Percentiles rank a stretch among this genome's conserved stretches.
Evolutionary conservation across 2,888 invertebrate genomes (phyloP).

Genomic region (Pimpla rufipes): DNA sequence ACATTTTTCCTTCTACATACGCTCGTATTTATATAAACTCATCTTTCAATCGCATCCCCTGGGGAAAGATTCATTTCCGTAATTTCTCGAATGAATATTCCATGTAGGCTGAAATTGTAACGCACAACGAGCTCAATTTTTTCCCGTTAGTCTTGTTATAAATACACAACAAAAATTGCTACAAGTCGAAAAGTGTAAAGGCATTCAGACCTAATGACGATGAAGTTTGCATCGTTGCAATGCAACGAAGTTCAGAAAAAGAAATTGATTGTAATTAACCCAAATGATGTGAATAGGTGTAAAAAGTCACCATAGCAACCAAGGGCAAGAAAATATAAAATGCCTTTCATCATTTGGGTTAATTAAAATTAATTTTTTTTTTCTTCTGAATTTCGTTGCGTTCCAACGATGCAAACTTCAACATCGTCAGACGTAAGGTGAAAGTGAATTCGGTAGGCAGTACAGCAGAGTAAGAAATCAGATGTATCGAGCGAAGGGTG

Average conservation of each 20-base stretch:
- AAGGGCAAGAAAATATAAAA: too few relatives aligned
- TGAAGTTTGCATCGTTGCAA: too few relatives aligned
- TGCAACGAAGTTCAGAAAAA: too few relatives aligned
- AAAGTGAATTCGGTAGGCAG: slow-evolving; percentile 4
- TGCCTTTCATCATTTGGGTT: too few relatives aligned
- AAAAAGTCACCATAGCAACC: too few relatives aligned
- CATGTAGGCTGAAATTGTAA: neutral
- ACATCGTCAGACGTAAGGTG: slow-evolving; percentile 48
- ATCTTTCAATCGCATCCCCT: neutral
- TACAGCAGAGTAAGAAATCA: slow-evolving; percentile 26
- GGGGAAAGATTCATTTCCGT: neutral
- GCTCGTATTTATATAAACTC: neutral
- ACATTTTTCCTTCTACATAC: slow-evolving; percentile 15
- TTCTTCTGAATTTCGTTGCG: too few relatives aligned
- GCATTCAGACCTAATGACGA: slow-evolving; percentile 31
- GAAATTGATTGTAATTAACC: too few relatives aligned
- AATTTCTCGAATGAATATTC: neutral
- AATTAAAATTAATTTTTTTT: too few relatives aligned
- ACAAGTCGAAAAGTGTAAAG: neutral
- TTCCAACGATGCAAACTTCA: too few relatives aligned
- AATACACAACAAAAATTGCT: neutral
- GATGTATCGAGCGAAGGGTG: slow-evolving; percentile 48
- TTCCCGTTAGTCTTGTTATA: neutral
- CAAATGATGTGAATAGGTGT: too few relatives aligned
- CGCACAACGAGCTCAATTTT: neutral